Evolutionary conservation across 2,888 invertebrate species (phyloP).

Genomic region (Synergus umbraculus): DNA sequence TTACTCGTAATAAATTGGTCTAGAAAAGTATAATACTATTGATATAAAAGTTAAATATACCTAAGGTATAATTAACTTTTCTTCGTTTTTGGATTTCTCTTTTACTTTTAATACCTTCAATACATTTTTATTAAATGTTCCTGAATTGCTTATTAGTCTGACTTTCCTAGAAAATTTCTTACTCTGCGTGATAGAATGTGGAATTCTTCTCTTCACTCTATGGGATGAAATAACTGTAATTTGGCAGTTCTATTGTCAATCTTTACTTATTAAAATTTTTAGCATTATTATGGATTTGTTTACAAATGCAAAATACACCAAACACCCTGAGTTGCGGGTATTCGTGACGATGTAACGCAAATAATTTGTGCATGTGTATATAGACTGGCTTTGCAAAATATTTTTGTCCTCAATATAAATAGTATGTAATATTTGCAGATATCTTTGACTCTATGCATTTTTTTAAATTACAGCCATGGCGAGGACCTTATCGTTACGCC

Average conservation of each 20-base stretch:
- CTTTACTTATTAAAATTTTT: background rate
- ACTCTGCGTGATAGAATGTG: background rate
- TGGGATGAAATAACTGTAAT: background rate
- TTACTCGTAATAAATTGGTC: too few relatives aligned
- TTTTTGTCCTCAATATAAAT: background rate
- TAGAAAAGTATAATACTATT: too few relatives aligned
- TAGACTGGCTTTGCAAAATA: constrained; percentile 12
- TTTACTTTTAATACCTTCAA: constrained; percentile 5
- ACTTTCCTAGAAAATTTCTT: background rate
- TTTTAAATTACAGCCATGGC: constrained; percentile 87
- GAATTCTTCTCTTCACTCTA: background rate
- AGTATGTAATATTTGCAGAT: background rate
- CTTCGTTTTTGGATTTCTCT: background rate
- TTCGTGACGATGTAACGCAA: constrained; percentile 27
- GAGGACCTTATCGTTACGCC: constrained; percentile 99
- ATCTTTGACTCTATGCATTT: background rate
- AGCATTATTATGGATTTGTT: background rate
- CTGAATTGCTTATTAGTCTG: background rate
- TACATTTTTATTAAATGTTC: background rate
- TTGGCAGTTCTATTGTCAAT: background rate
- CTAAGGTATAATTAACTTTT: background rate
- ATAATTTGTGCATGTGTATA: constrained; percentile 7
- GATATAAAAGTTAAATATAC: too few relatives aligned
- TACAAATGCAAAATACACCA: background rate
- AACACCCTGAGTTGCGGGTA: constrained; percentile 19